Evolutionary conservation across 2,888 invertebrate species (phyloP).

Genomic region (Yponomeuta plumbellus): DNA sequence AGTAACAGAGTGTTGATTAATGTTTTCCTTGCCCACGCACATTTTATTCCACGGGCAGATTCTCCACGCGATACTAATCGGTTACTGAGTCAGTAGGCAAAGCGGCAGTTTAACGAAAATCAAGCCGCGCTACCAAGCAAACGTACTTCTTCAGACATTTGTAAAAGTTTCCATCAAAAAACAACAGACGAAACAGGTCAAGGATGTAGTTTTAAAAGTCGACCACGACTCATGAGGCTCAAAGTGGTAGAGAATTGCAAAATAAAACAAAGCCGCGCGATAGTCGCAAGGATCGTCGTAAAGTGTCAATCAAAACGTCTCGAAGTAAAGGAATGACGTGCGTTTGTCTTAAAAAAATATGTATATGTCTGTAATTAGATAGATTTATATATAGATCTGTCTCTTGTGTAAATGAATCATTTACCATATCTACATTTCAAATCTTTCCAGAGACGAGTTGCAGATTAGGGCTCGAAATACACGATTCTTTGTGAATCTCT

Average conservation of each 20-base stretch:
- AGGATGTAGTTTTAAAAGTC: constrained; percentile 42
- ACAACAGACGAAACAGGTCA: constrained; percentile 42
- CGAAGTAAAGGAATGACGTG: constrained; percentile 26
- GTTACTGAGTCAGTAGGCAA: constrained; percentile 43
- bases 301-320: constrained; percentile 61
- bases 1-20: neutral
- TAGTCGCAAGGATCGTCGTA: constrained; percentile 33
- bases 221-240: constrained; percentile 32
- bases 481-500: no score
- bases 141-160: neutral
- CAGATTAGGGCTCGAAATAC: no score
- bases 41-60: neutral
- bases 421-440: no score
- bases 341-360: neutral
- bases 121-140: no score
- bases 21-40: constrained; percentile 1
- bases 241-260: constrained; percentile 37
- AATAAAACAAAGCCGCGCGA: constrained; percentile 36
- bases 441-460: no score
- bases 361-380: neutral
- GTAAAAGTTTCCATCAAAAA: neutral
- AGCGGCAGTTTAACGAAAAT: constrained; percentile 20
- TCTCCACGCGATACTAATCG: constrained; percentile 38
- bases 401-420: no score
- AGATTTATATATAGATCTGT: no score